Evolutionary conservation across 2,113 vertebrate genomes (phyloP).

Genomic region (Varanus komodoensis): DNA sequence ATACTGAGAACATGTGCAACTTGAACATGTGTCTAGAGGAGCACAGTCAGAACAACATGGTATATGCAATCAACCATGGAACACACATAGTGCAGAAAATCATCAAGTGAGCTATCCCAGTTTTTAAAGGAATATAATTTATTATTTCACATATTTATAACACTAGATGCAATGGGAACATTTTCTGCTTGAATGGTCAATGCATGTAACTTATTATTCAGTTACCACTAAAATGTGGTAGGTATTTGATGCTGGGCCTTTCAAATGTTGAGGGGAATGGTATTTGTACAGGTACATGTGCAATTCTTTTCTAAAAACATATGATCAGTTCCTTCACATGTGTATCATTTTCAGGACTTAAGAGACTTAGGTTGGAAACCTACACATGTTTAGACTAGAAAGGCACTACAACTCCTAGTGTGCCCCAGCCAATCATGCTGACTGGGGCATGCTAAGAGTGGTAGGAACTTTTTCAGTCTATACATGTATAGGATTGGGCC

Average conservation of each 20-base stretch:
- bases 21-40: too few relatives aligned
- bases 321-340: neutral
- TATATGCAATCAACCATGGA: neutral
- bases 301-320: neutral
- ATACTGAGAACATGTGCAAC: too few relatives aligned
- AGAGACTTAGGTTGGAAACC: neutral
- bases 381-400: neutral
- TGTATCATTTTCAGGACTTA: neutral
- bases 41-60: too few relatives aligned
- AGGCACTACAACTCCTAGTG: neutral
- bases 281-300: neutral
- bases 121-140: neutral
- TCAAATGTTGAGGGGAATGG: neutral
- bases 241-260: neutral
- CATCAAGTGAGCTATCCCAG: neutral
- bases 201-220: neutral
- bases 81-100: neutral
- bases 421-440: neutral
- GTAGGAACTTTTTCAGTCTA: too few relatives aligned
- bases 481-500: neutral
- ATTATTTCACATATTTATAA: neutral
- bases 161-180: neutral
- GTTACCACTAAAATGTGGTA: neutral
- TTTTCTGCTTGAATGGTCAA: neutral
- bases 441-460: too few relatives aligned